Evolutionary conservation across 2,113 vertebrate species (phyloP), one percentile per base, ranked within the genome.

Genomic region (Jacana jacana): DNA sequence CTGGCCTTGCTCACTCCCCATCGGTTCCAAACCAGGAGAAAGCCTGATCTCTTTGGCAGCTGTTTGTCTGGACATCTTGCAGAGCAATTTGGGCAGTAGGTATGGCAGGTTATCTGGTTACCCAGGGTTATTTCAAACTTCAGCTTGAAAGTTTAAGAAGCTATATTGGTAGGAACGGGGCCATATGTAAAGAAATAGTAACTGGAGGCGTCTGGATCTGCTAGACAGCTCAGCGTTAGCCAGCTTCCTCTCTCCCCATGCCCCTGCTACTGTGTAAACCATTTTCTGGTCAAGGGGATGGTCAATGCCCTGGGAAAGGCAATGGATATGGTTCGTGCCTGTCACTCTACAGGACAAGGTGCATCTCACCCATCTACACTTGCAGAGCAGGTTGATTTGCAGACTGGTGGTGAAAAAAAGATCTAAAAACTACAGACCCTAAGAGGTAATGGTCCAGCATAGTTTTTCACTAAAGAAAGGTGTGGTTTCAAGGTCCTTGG

Each of bases 341-440:
- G 55, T 1, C 3, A 49, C 51, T 61, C 22, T 66, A 8, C 57
- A 31, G 51, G 13, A 44, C 20, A 28, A 37, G 22, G 6, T 60
- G 8, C 58, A 11, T 31, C 44, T 76, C 20, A 33, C 33, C 18
- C 1, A 0, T 37, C 42, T 2, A 1, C 17, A 12, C 0, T 2
- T 73, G 49, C 66, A 84, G n/a, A 68, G 27, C 22, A 10, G 4
- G 9, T 17, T 40, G 27, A 46, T 46, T 51, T 65, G 54, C 55
- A 75, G 33, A 20, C 12, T 61, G 35, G 31, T 78, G 60, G 6
- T 84, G 76, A 68, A 49, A 39, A 72, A 77, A 72, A 76, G 4
- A 40, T 25, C 20, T 42, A 6, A 80, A 40, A 76, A 3, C 22
- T 16, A 16, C 0, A 0, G n/a, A 4, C 25, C 4, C 11, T 61